Conservation (phyloP, 2,797 vertebrate genomes). For the Periparus ater region DNA sequence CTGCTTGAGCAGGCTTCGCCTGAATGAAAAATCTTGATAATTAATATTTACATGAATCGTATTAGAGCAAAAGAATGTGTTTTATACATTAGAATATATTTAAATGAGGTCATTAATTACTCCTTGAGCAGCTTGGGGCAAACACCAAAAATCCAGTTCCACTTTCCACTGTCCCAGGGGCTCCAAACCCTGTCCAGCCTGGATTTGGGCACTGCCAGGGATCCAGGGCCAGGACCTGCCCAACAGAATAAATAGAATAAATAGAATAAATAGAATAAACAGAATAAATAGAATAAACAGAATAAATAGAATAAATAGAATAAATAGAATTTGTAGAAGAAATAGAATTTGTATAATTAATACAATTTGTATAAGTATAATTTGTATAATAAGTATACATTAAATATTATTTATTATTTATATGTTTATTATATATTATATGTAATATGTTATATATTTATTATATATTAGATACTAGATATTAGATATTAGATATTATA, state of each 20-base stretch:
- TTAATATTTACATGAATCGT: rapidly evolving
- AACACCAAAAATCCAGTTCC: neutral
- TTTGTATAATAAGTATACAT: no score
- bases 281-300: no score
- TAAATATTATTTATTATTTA: no score
- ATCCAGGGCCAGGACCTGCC: neutral
- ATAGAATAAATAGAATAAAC: neutral
- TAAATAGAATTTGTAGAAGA: no score
- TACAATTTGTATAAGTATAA: no score
- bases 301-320: no score
- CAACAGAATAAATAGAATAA: neutral
- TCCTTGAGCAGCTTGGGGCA: neutral
- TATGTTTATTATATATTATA: no score
- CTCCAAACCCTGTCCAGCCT: rapidly evolving
- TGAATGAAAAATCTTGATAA: neutral
- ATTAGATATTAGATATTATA: neutral
- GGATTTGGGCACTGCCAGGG: neutral
- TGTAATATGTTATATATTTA: no score
- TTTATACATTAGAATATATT: neutral
- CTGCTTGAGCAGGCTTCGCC: neutral
- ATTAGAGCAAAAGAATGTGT: neutral
- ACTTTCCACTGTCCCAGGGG: rapidly evolving
- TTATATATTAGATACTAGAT: neutral
- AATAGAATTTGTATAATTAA: no score
- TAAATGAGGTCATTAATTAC: neutral